A percentile compares a stretch with the other conserved stretches of the same genome.
These are phyloP conservation scores for Cryptosula pallasiana DNA, from an alignment of 2,888 invertebrate species.

Conservation along the genomic window DNA sequence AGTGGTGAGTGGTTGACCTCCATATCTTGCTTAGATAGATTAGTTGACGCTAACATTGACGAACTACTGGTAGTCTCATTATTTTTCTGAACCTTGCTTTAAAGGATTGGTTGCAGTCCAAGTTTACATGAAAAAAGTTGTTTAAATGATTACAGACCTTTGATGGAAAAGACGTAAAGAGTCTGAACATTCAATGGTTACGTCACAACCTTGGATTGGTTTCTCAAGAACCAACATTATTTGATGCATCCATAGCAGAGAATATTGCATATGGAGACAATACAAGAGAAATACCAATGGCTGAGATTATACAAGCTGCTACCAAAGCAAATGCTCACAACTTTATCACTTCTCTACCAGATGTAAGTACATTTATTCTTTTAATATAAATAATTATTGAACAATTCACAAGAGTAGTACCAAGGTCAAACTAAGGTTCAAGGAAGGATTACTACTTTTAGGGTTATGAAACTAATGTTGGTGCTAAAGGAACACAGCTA, in stretches of 20 bases:
- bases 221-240: slow-evolving; percentile 29
- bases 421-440: too few relatives aligned
- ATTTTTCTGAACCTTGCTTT: too few relatives aligned
- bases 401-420: too few relatives aligned
- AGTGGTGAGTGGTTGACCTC: slow-evolving; percentile 30
- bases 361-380: too few relatives aligned
- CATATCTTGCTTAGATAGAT: too few relatives aligned
- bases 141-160: slow-evolving; percentile 31
- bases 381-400: too few relatives aligned
- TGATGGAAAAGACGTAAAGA: slow-evolving; percentile 18
- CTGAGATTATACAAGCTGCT: slow-evolving; percentile 33
- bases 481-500: slow-evolving; percentile 51
- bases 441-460: too few relatives aligned
- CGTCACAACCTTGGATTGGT: slow-evolving; percentile 29
- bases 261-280: slow-evolving; percentile 36
- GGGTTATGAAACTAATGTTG: slow-evolving; percentile 43
- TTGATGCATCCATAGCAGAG: slow-evolving; percentile 30
- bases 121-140: too few relatives aligned
- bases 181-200: slow-evolving; percentile 27
- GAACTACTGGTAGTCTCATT: too few relatives aligned
- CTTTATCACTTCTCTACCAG: slow-evolving; percentile 31
- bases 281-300: slow-evolving; percentile 30
- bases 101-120: too few relatives aligned
- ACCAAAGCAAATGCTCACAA: slow-evolving; percentile 32
- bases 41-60: too few relatives aligned